Conservation (phyloP, 2,797 vertebrate species). For the Pseudomugil tenellus region DNA sequence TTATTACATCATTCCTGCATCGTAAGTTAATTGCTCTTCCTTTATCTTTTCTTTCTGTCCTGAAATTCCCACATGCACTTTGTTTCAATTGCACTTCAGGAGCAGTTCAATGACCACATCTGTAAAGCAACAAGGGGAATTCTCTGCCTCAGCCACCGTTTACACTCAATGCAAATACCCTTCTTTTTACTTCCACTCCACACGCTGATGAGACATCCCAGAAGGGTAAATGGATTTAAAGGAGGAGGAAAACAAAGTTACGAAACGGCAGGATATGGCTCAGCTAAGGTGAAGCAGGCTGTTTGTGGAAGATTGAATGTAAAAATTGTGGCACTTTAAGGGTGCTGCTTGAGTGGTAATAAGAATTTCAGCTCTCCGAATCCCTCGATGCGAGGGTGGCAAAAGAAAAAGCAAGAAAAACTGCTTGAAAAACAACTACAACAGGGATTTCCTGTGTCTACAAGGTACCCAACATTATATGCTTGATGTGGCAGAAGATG, state of each 20-base stretch:
- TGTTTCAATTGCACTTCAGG: no score
- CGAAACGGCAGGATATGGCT: conserved; percentile 5
- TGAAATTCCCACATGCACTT: no score
- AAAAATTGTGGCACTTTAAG: conserved; percentile 9
- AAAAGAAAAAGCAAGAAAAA: not conserved
- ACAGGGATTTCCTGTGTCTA: conserved; percentile 1
- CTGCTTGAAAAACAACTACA: conserved; percentile 4
- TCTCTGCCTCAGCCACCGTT: conserved; percentile 19
- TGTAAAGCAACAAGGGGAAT: conserved; percentile 39
- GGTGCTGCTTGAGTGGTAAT: not conserved
- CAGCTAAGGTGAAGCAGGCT: not conserved
- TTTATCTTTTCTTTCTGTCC: no score
- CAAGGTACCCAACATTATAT: conserved; percentile 20
- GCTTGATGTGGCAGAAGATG: conserved; percentile 5
- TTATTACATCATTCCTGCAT: not conserved
- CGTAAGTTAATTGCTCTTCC: not conserved
- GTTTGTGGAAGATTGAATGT: conserved; percentile 13
- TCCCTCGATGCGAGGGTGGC: not conserved
- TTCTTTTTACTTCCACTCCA: conserved; percentile 39
- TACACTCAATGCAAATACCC: conserved; percentile 31
- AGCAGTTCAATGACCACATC: conserved; percentile 35
- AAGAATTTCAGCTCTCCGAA: conserved; percentile 1
- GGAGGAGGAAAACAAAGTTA: conserved; percentile 26
- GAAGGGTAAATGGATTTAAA: conserved; percentile 37
- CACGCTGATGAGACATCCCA: conserved; percentile 24